A percentile compares a stretch with the other conserved stretches of the same genome.
These are phyloP conservation scores for Brachyhypopomus occidentalis DNA, from an alignment of 2,113 vertebrate genomes.

Conservation along the genomic window DNA sequence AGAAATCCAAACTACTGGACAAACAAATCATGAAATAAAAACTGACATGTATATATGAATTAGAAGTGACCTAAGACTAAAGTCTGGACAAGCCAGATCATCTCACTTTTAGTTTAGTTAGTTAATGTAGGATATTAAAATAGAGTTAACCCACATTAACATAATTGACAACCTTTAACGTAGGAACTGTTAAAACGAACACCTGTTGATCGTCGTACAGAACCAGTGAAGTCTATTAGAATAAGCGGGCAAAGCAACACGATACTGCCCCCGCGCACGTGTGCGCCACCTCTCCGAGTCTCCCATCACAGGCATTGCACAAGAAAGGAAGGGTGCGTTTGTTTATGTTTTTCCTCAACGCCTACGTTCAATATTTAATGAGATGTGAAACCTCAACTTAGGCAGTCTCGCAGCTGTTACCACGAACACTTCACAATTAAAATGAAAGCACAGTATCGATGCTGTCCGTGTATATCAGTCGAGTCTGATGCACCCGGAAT, in stretches of 20 bases:
- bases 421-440: conserved; percentile 33
- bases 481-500: background rate
- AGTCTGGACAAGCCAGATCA: too few relatives aligned
- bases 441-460: conserved; percentile 34
- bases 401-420: conserved; percentile 72
- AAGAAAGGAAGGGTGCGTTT: conserved; percentile 36
- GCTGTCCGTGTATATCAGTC: conserved; percentile 4
- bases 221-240: background rate
- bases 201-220: conserved; percentile 1
- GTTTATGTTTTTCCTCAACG: conserved; percentile 72
- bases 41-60: too few relatives aligned
- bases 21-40: background rate
- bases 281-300: conserved; percentile 46
- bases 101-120: too few relatives aligned
- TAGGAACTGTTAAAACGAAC: background rate
- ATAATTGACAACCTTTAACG: too few relatives aligned
- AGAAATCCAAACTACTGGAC: background rate
- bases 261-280: background rate
- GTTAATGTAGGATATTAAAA: too few relatives aligned
- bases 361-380: conserved; percentile 75
- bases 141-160: too few relatives aligned
- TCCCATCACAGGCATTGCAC: background rate
- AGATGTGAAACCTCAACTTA: conserved; percentile 62
- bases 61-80: too few relatives aligned
- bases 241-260: too few relatives aligned